phyloP scores from a whole-genome alignment of 53 echinoderm and acorn worm genomes.

The Antedon mediterranea region DNA sequence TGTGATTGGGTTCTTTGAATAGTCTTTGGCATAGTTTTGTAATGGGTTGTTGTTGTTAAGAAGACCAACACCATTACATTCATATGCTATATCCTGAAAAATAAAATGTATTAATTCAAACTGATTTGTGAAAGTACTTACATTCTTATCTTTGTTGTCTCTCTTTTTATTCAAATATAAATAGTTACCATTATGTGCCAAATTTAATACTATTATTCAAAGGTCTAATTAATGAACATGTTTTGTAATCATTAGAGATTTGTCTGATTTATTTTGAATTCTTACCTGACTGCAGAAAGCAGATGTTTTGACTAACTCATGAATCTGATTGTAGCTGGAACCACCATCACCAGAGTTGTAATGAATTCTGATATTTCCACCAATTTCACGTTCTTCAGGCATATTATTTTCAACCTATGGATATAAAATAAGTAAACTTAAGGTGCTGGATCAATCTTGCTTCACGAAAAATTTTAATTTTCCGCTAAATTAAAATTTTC shows the following conservation, averaged over 20 bases:
- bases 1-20: background rate
- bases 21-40: background rate
- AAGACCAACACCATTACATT: background rate
- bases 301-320: background rate
- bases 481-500: too few relatives aligned
- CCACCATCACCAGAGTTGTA: background rate
- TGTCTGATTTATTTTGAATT: too few relatives aligned
- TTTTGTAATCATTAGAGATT: too few relatives aligned
- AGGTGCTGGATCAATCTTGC: too few relatives aligned
- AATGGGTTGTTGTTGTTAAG: background rate
- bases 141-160: too few relatives aligned
- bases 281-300: constrained; percentile 5
- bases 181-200: too few relatives aligned
- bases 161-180: too few relatives aligned
- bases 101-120: background rate
- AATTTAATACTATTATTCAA: too few relatives aligned
- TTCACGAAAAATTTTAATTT: too few relatives aligned
- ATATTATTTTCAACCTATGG: background rate
- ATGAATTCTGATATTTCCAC: background rate
- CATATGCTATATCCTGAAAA: background rate
- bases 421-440: background rate
- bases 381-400: background rate
- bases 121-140: too few relatives aligned
- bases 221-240: too few relatives aligned
- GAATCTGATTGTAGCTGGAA: background rate